Base-by-base conservation (phyloP, 30 jellyfish, hydroid and myxozoan species). In the Hydractinia symbiolongicarpus region DNA sequence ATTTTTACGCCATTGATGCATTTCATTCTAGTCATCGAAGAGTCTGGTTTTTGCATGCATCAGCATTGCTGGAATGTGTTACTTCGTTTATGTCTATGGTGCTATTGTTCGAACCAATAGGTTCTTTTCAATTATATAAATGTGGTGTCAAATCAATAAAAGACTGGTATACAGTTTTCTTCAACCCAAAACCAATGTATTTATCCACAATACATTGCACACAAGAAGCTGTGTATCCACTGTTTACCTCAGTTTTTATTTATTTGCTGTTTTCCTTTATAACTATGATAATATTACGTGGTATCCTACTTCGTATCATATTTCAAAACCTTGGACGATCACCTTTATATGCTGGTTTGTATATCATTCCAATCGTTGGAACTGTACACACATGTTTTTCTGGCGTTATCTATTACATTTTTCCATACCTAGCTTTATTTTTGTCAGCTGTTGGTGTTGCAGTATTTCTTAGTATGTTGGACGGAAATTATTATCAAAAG, bases 101-200 rank as follows among this genome's bases (percentile, higher is more conserved):
- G 13, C 83, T 90, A 50, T 67, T 77, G 6, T 72, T 86, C 75
- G 94, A 90, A 55, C 97, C 97, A 30, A 68, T 55, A 58, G 97
- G 97, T 0, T 21, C 61, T 9, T 74, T 85, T 14, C 49, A 90
- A 8, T 82, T 90, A 19, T 54, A 81, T 9, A 54, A 94, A 4
- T 90, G 97, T 78, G 62, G 82, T 11, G 92, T 83, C 53, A 54
- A 58, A 4, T 90, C 97, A 0, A 72, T 90, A 51, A 82, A 81
- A 61, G 97, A 90, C 66, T 90, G 97, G 97, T 90, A 90, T 79
- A 90, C 97, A n/a, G 81, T 85, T 5, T 90, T 90, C 78, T 90
- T 10, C 82, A 86, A 90, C 75, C 97, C 97, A 14, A 82, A 78
- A 72, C 93, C 92, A 60, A 82, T 85, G 30, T 86, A 30, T 66